Evolutionary conservation across 2,888 invertebrate species (phyloP).

Genomic region (Taphrorychus bicolor): DNA sequence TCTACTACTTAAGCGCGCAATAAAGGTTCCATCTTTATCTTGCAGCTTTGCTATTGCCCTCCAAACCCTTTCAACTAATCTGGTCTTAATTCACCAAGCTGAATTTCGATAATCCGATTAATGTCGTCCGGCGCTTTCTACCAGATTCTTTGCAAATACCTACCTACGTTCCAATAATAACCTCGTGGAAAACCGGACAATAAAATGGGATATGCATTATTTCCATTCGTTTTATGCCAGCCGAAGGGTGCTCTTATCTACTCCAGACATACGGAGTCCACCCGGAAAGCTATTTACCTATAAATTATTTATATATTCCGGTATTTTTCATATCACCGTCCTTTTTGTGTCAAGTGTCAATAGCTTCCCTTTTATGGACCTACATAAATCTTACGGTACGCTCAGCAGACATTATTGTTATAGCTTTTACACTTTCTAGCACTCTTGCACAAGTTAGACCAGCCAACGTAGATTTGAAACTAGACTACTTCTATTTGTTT

Average conservation of each 20-base stretch:
- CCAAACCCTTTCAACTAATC: no score
- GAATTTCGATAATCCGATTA: background rate
- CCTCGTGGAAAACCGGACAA: background rate
- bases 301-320: slow-evolving; percentile 33
- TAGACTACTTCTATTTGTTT: background rate
- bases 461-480: background rate
- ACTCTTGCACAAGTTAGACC: slow-evolving; percentile 21
- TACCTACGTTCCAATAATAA: background rate
- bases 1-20: no score
- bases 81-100: background rate
- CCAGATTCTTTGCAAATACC: background rate
- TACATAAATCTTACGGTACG: slow-evolving; percentile 24
- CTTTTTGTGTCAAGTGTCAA: slow-evolving; percentile 22
- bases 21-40: no score
- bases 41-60: no score
- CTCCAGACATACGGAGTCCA: slow-evolving; percentile 13
- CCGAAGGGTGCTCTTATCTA: slow-evolving; percentile 15
- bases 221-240: slow-evolving; percentile 13
- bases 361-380: slow-evolving; percentile 16
- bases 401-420: slow-evolving; percentile 6
- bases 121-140: background rate
- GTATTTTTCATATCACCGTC: slow-evolving; percentile 23
- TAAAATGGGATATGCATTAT: slow-evolving; percentile 12
- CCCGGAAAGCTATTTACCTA: slow-evolving; percentile 31
- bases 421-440: slow-evolving; percentile 15